Conservation (phyloP, 2,113 vertebrate species). For the Psittacara wagleri region DNA sequence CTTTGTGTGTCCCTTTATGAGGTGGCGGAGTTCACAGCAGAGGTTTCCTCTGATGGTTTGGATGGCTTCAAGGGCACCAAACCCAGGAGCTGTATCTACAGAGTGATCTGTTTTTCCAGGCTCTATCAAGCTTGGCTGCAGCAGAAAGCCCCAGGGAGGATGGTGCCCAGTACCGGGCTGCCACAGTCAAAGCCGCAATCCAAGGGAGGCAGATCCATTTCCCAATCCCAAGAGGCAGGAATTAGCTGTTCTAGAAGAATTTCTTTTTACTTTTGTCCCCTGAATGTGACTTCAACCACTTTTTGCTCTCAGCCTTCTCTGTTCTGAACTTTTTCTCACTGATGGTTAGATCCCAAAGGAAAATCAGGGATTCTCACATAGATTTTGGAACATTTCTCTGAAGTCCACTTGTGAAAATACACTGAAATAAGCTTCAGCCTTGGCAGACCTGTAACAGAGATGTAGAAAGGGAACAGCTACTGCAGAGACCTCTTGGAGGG, state of each 20-base stretch:
- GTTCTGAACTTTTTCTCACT: background rate
- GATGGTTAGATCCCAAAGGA: background rate
- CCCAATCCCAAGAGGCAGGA: background rate
- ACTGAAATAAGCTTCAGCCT: background rate
- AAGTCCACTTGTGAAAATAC: background rate
- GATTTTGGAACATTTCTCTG: background rate
- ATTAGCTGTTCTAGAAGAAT: background rate
- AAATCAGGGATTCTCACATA: background rate
- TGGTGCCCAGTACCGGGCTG: background rate
- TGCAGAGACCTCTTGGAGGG: background rate
- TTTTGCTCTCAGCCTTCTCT: background rate
- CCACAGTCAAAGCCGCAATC: background rate
- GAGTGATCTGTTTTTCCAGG: fast-evolving
- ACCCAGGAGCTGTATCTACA: background rate
- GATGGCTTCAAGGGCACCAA: background rate
- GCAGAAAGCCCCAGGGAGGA: background rate
- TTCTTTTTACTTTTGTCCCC: fast-evolving
- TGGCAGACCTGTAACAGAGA: background rate
- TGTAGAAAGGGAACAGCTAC: fast-evolving
- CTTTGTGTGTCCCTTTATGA: background rate
- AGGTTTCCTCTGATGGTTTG: background rate
- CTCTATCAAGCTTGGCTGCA: background rate
- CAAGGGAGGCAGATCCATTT: background rate
- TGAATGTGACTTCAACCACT: background rate
- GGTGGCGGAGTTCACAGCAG: background rate